phyloP scores from a whole-genome alignment of 2,888 invertebrate species.

The Hypsopygia costalis region DNA sequence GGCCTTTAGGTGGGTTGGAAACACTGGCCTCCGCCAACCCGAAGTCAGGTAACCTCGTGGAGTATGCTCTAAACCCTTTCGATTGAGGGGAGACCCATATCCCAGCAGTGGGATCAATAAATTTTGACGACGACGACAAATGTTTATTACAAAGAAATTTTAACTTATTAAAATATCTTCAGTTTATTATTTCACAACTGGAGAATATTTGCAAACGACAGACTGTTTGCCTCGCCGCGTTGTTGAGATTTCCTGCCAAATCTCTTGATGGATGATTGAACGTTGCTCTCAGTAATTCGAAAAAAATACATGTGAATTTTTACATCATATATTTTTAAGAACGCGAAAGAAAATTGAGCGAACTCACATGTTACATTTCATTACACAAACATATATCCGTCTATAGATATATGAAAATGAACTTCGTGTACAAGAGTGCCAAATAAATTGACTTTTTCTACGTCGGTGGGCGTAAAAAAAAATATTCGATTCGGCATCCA shows the following conservation, averaged over 20 bases:
- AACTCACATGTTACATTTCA: slow-evolving; percentile 27
- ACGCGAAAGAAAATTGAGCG: slow-evolving; percentile 16
- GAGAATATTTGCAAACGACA: no score
- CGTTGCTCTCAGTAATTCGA: background rate
- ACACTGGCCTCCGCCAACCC: no score
- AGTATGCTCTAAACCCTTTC: no score
- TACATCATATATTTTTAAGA: slow-evolving; percentile 11
- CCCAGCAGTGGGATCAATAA: no score
- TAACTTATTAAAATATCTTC: no score
- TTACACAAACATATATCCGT: slow-evolving; percentile 20
- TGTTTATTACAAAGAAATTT: no score
- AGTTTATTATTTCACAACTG: no score
- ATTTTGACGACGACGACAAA: no score
- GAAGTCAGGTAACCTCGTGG: no score
- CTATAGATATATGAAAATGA: slow-evolving; percentile 5
- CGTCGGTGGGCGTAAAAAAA: slow-evolving; percentile 29
- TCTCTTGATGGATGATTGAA: background rate
- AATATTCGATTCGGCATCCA: slow-evolving; percentile 27
- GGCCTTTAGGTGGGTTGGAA: no score
- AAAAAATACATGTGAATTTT: background rate
- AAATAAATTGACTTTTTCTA: slow-evolving; percentile 41
- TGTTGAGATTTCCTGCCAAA: background rate
- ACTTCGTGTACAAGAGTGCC: slow-evolving; percentile 21
- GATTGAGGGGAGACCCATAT: no score
- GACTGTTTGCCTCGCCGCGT: no score